A percentile compares a stretch with the other conserved stretches of the same genome.
These are phyloP conservation scores for Brachyopa scutellaris DNA, from an alignment of 2,888 invertebrate species.

Conservation along the genomic window DNA sequence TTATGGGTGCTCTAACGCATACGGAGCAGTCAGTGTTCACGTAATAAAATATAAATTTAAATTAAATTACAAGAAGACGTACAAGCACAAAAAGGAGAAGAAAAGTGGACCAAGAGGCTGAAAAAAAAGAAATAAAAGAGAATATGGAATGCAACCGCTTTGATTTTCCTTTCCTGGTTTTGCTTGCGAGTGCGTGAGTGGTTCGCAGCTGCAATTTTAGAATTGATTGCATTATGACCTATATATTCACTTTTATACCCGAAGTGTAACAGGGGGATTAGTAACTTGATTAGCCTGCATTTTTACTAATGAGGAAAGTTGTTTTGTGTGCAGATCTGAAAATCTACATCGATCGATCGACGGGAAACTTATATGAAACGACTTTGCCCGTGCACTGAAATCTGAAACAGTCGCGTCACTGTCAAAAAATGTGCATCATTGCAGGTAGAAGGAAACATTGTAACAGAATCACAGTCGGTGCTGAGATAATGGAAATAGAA, in stretches of 20 bases:
- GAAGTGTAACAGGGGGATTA: background rate
- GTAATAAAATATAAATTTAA: conserved; percentile 65
- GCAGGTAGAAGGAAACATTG: too few species aligned
- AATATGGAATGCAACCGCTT: conserved; percentile 38
- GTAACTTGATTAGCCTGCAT: conserved; percentile 38
- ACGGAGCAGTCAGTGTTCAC: conserved; percentile 39
- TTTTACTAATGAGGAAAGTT: conserved; percentile 13
- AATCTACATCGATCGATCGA: too few species aligned
- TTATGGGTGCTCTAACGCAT: conserved; percentile 23
- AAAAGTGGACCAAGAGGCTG: background rate
- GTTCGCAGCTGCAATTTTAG: conserved; percentile 6
- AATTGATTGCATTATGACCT: conserved; percentile 49
- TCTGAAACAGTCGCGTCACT: too few species aligned
- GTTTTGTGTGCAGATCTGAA: too few species aligned
- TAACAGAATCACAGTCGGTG: too few species aligned
- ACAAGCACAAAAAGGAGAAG: background rate
- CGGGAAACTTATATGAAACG: too few species aligned
- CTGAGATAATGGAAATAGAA: too few species aligned
- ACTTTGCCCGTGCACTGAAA: too few species aligned
- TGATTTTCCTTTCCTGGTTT: conserved; percentile 45
- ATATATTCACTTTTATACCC: conserved; percentile 24
- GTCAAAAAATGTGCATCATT: too few species aligned
- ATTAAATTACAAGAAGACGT: conserved; percentile 46
- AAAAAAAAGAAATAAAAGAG: conserved; percentile 7
- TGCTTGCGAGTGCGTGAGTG: conserved; percentile 15